Base-by-base conservation (phyloP, 2,113 vertebrate species). In the Aix galericulata region DNA sequence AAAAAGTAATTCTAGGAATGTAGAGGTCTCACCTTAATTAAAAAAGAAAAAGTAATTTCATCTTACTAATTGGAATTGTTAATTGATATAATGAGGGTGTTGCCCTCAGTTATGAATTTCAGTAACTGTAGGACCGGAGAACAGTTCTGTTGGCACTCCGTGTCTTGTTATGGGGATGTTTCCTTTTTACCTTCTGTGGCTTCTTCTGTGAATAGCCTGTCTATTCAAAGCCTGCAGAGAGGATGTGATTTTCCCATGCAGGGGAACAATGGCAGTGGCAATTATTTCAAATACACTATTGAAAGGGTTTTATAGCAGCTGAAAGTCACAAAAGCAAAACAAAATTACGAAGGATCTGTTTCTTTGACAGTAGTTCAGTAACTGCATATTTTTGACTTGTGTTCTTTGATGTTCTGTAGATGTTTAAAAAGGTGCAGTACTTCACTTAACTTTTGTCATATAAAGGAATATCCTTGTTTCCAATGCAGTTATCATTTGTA, bases 151-250 rank as follows among this genome's bases (percentile, higher is more conserved):
- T 68, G 11, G 13, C 64, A 91, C 53, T 75, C 50, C 12, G 1
- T 79, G n/a, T 64, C 48, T 80, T 81, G 22, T 50, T 80, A 20
- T 11, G 16, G 48, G 17, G 38, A 83, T 68, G 38, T 86, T 88
- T 86, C 32, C 56, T 38, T 82, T 88, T 77, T 88, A 38, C 73
- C 42, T 91, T 90, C 31, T 78, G 48, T 67, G 21, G 17, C 80
- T 93, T 86, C 76, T 86, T 53, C 40, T 48, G 18, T 63, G 81
- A 94, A 59, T 22, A 72, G 52, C 42, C 59, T 74, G 48, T 56
- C 88, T 90, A 32, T 78, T 91, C 88, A 95, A 88, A 93, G 60
- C 66, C 58, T 84, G 42, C 80, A 86, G 80, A 77, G 34, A 77
- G 69, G 14, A 88, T 59, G 44, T 53, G 53, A 93, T 92, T 94